phyloP scores from a whole-genome alignment of 1,140 invertebrate species.

The Listronotus oregonensis region DNA sequence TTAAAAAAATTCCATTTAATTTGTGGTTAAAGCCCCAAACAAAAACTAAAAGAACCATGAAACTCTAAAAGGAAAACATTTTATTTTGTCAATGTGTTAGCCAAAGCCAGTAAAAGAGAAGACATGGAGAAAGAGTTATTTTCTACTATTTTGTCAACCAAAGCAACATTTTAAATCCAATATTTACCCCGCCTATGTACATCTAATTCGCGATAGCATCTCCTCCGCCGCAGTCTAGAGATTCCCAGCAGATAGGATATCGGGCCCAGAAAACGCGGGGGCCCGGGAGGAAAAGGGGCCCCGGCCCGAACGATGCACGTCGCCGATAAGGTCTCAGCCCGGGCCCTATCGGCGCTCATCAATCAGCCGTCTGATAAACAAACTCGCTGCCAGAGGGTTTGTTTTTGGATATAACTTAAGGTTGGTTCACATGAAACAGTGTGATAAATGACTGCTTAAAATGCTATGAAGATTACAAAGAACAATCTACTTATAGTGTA shows the following conservation, averaged over 20 bases:
- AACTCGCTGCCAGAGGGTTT: slow-evolving; percentile 34
- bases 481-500: background rate
- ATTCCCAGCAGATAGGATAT: slow-evolving; percentile 26
- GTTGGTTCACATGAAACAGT: slow-evolving; percentile 25
- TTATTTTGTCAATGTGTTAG: no score
- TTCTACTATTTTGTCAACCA: background rate
- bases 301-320: slow-evolving; percentile 22
- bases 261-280: slow-evolving; percentile 4
- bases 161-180: no score
- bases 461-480: slow-evolving; percentile 8
- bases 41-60: no score
- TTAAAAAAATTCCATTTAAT: no score
- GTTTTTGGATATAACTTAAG: slow-evolving; percentile 26
- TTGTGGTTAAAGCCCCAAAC: no score
- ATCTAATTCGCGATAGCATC: slow-evolving; percentile 31
- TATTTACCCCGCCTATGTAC: slow-evolving; percentile 7
- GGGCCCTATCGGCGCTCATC: slow-evolving; percentile 47
- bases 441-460: slow-evolving; percentile 27
- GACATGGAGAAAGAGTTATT: no score
- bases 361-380: slow-evolving; percentile 44
- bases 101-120: no score
- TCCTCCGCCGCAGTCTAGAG: slow-evolving; percentile 23
- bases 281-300: slow-evolving; percentile 2
- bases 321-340: slow-evolving; percentile 49
- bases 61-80: no score